phyloP scores from a whole-genome alignment of 2,888 invertebrate genomes.

The Troglohyphantes excavatus region DNA sequence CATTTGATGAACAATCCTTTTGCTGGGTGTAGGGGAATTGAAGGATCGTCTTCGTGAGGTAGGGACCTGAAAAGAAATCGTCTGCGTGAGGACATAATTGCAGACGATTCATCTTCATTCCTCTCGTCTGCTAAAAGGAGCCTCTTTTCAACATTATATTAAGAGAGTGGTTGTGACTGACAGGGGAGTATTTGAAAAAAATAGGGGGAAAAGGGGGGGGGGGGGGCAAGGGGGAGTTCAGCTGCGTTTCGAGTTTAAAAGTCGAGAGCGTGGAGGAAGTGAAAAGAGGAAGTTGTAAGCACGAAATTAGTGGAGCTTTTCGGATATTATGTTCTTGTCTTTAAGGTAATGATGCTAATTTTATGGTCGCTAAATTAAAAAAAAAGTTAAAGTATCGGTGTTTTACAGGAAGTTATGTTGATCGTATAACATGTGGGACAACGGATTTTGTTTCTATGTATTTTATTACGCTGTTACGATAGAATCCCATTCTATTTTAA shows the following conservation, averaged over 20 bases:
- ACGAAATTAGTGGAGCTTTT: not conserved
- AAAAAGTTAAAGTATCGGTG: not conserved
- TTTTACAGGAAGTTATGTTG: not conserved
- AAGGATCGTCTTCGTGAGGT: conserved; percentile 26
- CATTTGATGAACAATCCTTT: not conserved
- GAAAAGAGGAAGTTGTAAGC: conserved; percentile 6
- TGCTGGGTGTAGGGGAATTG: not conserved
- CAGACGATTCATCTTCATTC: conserved; percentile 71
- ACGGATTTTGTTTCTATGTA: no score
- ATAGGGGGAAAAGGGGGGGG: not conserved
- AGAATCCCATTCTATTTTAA: no score
- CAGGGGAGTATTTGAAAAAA: not conserved
- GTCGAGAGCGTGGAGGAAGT: conserved; percentile 11
- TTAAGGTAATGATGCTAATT: not conserved
- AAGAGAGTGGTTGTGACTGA: conserved; percentile 15
- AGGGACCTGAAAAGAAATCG: conserved; percentile 22
- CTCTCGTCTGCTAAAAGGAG: conserved; percentile 56
- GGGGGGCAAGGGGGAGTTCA: not conserved
- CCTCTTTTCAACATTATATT: not conserved
- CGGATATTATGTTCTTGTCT: not conserved
- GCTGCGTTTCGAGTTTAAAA: conserved; percentile 21
- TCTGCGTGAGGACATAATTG: conserved; percentile 57
- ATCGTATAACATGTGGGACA: no score
- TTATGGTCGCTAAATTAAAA: not conserved
- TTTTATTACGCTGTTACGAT: no score